Percentiles rank a stretch among this genome's conserved stretches.
Conservation (phyloP, 2,888 invertebrate species). For the Balanococcus diminutus region DNA sequence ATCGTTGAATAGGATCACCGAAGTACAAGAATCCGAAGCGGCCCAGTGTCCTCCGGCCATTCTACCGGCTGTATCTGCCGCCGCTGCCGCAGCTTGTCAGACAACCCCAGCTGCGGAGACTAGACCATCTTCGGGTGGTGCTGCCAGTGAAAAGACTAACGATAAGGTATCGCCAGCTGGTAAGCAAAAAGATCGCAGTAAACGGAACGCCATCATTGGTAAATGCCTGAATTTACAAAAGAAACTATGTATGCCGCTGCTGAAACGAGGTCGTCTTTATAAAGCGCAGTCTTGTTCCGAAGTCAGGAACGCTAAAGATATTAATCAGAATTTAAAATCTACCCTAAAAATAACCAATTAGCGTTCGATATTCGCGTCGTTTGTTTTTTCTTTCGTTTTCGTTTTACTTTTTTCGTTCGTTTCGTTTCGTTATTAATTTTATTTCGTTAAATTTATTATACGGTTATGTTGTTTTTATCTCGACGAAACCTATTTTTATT, state of each 20-base stretch:
- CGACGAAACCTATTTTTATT: background rate
- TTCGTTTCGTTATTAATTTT: background rate
- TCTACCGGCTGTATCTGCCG: slow-evolving; percentile 22
- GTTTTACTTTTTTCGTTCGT: background rate
- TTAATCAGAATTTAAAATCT: slow-evolving; percentile 54
- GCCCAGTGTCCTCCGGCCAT: background rate
- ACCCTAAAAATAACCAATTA: slow-evolving; percentile 48
- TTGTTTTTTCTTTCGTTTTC: slow-evolving; percentile 8
- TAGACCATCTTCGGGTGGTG: background rate
- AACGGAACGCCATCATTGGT: slow-evolving; percentile 69
- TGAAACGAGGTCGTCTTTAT: slow-evolving; percentile 66
- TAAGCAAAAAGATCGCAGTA: slow-evolving; percentile 56
- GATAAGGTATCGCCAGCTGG: background rate
- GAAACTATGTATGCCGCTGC: slow-evolving; percentile 69
- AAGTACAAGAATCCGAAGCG: slow-evolving; percentile 76
- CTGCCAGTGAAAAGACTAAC: background rate
- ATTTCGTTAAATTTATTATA: background rate
- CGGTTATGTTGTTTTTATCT: slow-evolving; percentile 1
- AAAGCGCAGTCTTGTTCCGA: slow-evolving; percentile 68
- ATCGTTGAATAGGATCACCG: slow-evolving; percentile 82
- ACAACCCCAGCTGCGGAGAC: background rate
- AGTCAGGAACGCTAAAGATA: slow-evolving; percentile 56
- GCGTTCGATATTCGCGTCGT: background rate
- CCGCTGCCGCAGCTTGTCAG: background rate
- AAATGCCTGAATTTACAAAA: slow-evolving; percentile 74